Evolutionary conservation across 2,797 vertebrate genomes (phyloP), one percentile per base, ranked within the genome.

Genomic region (Acanthurus tractus): DNA sequence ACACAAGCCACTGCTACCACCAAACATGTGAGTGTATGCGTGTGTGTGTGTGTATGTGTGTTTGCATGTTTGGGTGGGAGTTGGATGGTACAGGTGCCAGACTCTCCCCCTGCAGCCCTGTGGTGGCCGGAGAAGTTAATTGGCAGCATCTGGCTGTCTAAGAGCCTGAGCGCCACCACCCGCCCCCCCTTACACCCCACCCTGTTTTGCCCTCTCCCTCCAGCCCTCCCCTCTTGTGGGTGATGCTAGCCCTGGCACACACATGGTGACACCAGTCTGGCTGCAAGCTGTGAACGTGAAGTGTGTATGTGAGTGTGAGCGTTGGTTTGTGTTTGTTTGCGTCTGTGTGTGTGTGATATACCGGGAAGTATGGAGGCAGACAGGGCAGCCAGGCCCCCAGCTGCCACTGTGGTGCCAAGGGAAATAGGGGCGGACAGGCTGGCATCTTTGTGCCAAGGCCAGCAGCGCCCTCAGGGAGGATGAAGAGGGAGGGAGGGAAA

Each of bases 131-230:
- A 88, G 89, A 95, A 95, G 93, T 95, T 96, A 96, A 96, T 96
- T 96, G 95, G 95, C 93, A 95, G 94, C 95, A 96, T 95, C 94
- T 96, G 95, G 91, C 91, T 94, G 91, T 94, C 93, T 95, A 90
- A 91, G 90, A 94, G 90, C 89, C 90, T 83, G 44, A 77, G 79
- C 45, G 54, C 88, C 29, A 29, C 29, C 29, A 3, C 29, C 29
- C 29, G 4, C 70, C 72, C 71, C 63, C 56, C 45, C 66, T 55
- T 78, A 63, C 46, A 61, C 83, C 76, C 74, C 65, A 49, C 84
- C 83, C 74, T 52, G 38, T 57, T 81, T 66, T 78, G 61, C 79
- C 64, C 54, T 71, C 40, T 40, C 74, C 81, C 80, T 65, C 29
- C 52, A 64, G 56, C 72, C 63, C 48, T 50, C 49, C 50, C 67